These are phyloP conservation scores for Cottoperca gobio DNA, from an alignment of 2,797 vertebrate species.

Conservation along the genomic window DNA sequence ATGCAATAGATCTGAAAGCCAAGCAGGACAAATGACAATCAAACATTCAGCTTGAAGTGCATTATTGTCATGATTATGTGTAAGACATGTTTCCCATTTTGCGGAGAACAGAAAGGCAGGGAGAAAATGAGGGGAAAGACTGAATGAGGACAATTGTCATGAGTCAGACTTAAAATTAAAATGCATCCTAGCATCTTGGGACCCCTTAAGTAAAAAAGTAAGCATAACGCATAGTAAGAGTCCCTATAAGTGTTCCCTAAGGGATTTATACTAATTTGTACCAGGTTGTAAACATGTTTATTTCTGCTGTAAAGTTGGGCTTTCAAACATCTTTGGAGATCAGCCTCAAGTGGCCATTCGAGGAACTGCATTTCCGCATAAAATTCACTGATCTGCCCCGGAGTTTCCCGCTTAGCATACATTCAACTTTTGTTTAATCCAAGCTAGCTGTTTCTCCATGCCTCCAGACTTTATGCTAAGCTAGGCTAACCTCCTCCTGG, in stretches of 20 bases:
- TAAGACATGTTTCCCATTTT: conserved; percentile 19
- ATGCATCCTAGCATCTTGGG: conserved; percentile 31
- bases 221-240: no score
- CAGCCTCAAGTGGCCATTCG: no score
- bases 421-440: no score
- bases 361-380: no score
- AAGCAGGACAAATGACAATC: conserved; percentile 28
- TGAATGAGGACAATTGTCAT: background rate
- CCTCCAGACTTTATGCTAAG: background rate
- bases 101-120: background rate
- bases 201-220: conserved; percentile 37
- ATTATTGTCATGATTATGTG: conserved; percentile 38
- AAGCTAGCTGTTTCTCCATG: no score
- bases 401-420: no score
- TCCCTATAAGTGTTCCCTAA: conserved; percentile 42
- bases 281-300: no score
- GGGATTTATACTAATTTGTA: conserved; percentile 37
- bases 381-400: no score
- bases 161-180: conserved; percentile 46
- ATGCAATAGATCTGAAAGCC: conserved; percentile 11
- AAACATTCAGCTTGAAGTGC: conserved; percentile 28
- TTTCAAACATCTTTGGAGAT: no score
- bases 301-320: no score
- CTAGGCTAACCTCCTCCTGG: background rate
- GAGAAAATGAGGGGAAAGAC: background rate